These are phyloP conservation scores for Camponotus floridanus DNA, from an alignment of 1,140 invertebrate genomes.

Conservation along the genomic window DNA sequence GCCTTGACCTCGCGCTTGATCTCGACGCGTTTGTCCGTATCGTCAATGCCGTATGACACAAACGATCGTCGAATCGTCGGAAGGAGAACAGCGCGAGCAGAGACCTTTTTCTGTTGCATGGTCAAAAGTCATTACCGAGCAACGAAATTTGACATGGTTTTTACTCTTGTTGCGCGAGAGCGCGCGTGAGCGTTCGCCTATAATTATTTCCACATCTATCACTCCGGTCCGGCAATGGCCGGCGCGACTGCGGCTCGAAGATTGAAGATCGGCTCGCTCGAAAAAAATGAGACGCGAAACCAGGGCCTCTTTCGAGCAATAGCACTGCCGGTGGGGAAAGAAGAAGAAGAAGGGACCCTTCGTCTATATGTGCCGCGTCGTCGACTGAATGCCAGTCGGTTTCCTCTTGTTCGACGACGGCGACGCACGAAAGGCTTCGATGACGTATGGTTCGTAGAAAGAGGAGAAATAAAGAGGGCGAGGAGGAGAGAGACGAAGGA, in stretches of 20 bases:
- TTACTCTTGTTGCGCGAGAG: constrained; percentile 83
- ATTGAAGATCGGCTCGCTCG: constrained; percentile 81
- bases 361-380: constrained; percentile 75
- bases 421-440: constrained; percentile 75
- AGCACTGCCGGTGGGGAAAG: constrained; percentile 68
- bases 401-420: constrained; percentile 76
- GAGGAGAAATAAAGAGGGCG: constrained; percentile 73
- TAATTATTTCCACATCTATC: constrained; percentile 87
- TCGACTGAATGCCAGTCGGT: constrained; percentile 76
- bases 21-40: constrained; percentile 16
- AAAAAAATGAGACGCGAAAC: constrained; percentile 80
- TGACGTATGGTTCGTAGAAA: constrained; percentile 77
- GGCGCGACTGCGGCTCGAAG: constrained; percentile 76
- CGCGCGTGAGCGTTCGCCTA: constrained; percentile 81
- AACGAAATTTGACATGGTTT: constrained; percentile 85
- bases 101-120: constrained; percentile 79
- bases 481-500: constrained; percentile 68
- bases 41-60: constrained; percentile 40
- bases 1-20: constrained; percentile 44
- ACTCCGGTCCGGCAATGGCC: constrained; percentile 76
- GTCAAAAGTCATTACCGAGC: constrained; percentile 83
- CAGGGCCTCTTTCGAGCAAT: constrained; percentile 77
- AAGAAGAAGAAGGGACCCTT: constrained; percentile 63
- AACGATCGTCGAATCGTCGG: constrained; percentile 60
- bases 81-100: constrained; percentile 42